Conservation (phyloP, 2,113 vertebrate species). For the Zosterops japonicus region DNA sequence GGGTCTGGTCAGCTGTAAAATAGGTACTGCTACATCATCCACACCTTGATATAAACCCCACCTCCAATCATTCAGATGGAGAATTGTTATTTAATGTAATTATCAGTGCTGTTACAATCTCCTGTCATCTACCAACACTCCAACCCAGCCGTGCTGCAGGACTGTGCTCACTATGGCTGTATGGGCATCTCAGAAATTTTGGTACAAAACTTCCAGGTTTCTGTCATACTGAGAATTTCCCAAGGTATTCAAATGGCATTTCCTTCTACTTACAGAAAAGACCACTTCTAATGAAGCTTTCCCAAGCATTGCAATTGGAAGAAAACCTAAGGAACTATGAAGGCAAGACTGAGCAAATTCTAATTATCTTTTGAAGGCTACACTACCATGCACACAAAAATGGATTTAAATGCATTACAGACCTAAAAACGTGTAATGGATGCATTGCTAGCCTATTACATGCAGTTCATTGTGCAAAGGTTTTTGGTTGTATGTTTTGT, state of each 20-base stretch:
- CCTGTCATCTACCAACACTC: background rate
- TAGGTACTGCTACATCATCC: background rate
- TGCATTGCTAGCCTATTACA: background rate
- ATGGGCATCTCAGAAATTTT: background rate
- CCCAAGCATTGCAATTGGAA: background rate
- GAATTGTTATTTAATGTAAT: background rate
- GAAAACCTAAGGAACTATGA: background rate
- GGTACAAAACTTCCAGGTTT: background rate
- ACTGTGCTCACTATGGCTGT: rapidly evolving
- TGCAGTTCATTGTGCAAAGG: background rate
- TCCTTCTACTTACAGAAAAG: background rate
- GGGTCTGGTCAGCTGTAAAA: background rate
- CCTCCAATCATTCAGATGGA: background rate
- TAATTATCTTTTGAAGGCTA: conserved; percentile 5
- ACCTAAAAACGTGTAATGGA: background rate
- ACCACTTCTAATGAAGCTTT: background rate
- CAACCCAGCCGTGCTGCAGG: background rate
- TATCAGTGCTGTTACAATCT: background rate
- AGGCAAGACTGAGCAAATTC: background rate
- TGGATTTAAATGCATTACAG: conserved; percentile 14
- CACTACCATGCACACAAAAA: background rate
- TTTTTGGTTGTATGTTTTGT: conserved; percentile 3
- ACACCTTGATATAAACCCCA: background rate
- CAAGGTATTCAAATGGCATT: background rate
- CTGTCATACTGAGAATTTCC: background rate